Evolutionary conservation across 2,113 vertebrate genomes (phyloP).

Genomic region (Ovibos moschatus): DNA sequence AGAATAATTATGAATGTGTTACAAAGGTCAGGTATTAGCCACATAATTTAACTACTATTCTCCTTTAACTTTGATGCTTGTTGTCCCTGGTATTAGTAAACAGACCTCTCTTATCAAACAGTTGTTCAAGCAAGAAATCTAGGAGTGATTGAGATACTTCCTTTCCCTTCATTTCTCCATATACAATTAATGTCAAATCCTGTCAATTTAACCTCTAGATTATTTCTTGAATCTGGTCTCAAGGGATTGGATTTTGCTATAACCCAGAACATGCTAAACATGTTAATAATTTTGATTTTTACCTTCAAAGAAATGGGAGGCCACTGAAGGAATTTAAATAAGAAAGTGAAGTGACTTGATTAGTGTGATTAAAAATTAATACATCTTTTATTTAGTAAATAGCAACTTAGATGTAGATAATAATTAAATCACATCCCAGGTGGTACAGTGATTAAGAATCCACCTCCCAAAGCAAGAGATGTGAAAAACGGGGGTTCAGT

Average conservation of each 20-base stretch:
- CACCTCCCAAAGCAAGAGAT: fast-evolving
- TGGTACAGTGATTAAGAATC: background rate
- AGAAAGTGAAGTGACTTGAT: background rate
- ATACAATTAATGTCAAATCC: background rate
- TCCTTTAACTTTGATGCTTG: background rate
- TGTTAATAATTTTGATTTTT: background rate
- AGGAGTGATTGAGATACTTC: background rate
- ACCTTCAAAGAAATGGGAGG: background rate
- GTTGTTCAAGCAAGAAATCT: background rate
- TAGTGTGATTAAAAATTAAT: background rate
- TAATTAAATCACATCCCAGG: background rate
- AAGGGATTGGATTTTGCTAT: background rate
- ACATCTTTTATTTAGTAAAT: background rate
- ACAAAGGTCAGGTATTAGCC: background rate
- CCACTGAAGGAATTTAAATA: background rate
- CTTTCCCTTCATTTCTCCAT: background rate
- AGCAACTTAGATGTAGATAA: background rate
- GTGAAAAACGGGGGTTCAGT: fast-evolving
- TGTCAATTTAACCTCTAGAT: background rate
- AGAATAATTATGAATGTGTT: background rate
- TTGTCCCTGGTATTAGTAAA: background rate
- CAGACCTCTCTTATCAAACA: background rate
- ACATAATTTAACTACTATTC: background rate
- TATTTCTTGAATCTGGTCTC: background rate
- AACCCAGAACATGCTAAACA: background rate